Percentiles rank a stretch among this genome's conserved stretches.
These are phyloP conservation scores for Scortum barcoo DNA, from an alignment of 2,113 vertebrate genomes.

Conservation along the genomic window DNA sequence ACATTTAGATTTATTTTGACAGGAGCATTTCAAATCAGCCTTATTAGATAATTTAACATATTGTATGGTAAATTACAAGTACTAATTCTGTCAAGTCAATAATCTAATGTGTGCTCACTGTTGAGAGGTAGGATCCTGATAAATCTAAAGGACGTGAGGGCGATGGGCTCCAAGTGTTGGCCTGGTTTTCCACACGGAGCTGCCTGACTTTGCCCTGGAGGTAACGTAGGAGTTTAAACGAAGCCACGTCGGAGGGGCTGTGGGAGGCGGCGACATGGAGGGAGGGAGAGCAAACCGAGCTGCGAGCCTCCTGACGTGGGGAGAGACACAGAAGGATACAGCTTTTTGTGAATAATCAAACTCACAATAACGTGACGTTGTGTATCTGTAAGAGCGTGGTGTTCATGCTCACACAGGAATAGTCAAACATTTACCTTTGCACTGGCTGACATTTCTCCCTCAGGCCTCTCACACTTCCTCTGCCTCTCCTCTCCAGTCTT, in stretches of 20 bases:
- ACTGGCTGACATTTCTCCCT: slow-evolving; percentile 49
- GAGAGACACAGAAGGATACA: neutral
- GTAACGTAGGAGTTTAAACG: slow-evolving; percentile 81
- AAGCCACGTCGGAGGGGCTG: slow-evolving; percentile 69
- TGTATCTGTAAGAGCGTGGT: neutral
- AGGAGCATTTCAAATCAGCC: neutral
- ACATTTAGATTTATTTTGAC: neutral
- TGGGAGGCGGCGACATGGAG: slow-evolving; percentile 23
- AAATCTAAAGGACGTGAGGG: slow-evolving; percentile 50
- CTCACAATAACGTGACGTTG: neutral
- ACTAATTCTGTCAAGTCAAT: neutral
- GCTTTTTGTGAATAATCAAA: neutral
- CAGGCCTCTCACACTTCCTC: slow-evolving; percentile 56
- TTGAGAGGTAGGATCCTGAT: slow-evolving; percentile 71
- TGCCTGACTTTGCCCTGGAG: slow-evolving; percentile 84
- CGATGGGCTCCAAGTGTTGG: slow-evolving; percentile 31
- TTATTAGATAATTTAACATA: neutral
- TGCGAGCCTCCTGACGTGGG: slow-evolving; percentile 59
- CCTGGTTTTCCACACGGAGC: slow-evolving; percentile 79
- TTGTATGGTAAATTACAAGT: neutral
- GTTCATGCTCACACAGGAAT: neutral
- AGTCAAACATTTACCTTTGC: slow-evolving; percentile 70
- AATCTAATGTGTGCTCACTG: slow-evolving; percentile 56
- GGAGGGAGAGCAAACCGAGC: slow-evolving; percentile 46
- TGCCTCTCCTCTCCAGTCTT: slow-evolving; percentile 59